Percentiles rank a stretch among this genome's conserved stretches.
phyloP scores from a whole-genome alignment of 1,140 invertebrate species.

The Andrena cerasifolii region DNA sequence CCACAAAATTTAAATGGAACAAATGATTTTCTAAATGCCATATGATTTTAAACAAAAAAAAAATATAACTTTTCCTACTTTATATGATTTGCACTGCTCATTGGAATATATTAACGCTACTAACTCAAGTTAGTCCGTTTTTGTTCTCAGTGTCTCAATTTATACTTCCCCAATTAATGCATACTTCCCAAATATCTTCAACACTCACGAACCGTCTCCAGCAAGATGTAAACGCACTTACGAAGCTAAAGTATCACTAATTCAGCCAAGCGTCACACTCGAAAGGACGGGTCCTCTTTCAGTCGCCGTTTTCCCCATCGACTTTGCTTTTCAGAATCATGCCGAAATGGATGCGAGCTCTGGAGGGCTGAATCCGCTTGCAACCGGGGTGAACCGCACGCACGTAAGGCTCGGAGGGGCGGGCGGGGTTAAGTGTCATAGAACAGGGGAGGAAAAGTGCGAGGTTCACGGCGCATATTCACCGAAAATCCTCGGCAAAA shows the following conservation, averaged over 20 bases:
- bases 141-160: too few relatives aligned
- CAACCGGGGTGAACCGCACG: neutral
- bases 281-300: neutral
- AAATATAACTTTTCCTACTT: too few relatives aligned
- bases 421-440: conserved; percentile 23
- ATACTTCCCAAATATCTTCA: too few relatives aligned
- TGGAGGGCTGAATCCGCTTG: neutral
- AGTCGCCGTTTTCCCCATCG: neutral
- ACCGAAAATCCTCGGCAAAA: neutral
- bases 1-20: too few relatives aligned
- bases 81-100: too few relatives aligned
- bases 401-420: neutral
- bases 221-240: neutral
- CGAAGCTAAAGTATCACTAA: too few relatives aligned
- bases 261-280: neutral
- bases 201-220: too few relatives aligned
- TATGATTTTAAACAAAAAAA: too few relatives aligned
- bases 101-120: too few relatives aligned
- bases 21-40: too few relatives aligned
- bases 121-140: too few relatives aligned
- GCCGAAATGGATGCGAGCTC: conserved; percentile 8
- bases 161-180: too few relatives aligned
- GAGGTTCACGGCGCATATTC: conserved; percentile 18
- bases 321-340: neutral
- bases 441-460: conserved; percentile 2